These are phyloP conservation scores for Athalia rosae DNA, from an alignment of 2,888 invertebrate genomes.

Conservation along the genomic window DNA sequence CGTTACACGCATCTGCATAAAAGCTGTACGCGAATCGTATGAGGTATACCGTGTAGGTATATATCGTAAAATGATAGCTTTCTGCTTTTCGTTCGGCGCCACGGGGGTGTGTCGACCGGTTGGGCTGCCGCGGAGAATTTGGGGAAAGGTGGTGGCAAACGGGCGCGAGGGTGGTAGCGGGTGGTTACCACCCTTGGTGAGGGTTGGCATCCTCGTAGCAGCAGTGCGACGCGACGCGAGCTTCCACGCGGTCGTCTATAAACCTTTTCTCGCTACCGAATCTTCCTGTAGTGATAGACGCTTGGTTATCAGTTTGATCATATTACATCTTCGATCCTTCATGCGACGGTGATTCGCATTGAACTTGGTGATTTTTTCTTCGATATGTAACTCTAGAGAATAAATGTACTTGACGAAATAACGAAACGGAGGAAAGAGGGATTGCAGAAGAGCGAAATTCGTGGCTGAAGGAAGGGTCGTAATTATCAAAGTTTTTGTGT, in stretches of 20 bases:
- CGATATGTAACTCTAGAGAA: not conserved
- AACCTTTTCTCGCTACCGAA: constrained; percentile 54
- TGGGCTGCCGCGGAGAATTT: constrained; percentile 45
- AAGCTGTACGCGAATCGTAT: constrained; percentile 10
- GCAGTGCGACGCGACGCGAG: constrained; percentile 71
- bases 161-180: constrained; percentile 48
- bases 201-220: constrained; percentile 60
- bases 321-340: constrained; percentile 3
- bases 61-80: constrained; percentile 20
- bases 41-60: constrained; percentile 22
- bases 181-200: constrained; percentile 55
- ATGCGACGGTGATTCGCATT: not conserved
- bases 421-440: too few relatives aligned
- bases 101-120: constrained; percentile 45
- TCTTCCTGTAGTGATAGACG: constrained; percentile 46
- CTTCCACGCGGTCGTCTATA: constrained; percentile 67
- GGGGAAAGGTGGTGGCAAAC: too few relatives aligned
- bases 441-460: too few relatives aligned
- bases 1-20: not conserved
- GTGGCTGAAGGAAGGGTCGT: too few relatives aligned
- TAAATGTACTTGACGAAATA: too few relatives aligned
- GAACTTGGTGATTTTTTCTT: constrained; percentile 20
- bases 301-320: constrained; percentile 36
- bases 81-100: constrained; percentile 45
- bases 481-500: too few relatives aligned